These are phyloP conservation scores for Lepetodrilus schrolli DNA, from an alignment of 2,888 invertebrate genomes.

Conservation along the genomic window DNA sequence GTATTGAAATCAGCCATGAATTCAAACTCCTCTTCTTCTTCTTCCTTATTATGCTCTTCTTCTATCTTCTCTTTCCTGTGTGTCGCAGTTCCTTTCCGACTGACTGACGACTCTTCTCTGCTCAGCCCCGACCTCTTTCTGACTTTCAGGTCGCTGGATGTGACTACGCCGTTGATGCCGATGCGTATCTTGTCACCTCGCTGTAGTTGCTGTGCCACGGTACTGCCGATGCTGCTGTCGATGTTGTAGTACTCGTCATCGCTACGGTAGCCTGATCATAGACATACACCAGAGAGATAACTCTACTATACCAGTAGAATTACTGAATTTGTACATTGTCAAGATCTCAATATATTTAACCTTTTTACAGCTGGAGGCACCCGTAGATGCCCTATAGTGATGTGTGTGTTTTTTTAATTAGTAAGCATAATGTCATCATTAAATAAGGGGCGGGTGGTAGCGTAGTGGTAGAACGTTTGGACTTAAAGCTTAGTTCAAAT, in stretches of 20 bases:
- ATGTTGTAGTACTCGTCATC: conserved; percentile 64
- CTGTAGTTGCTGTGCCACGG: conserved; percentile 64
- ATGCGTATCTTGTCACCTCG: conserved; percentile 69
- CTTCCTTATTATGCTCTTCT: background rate
- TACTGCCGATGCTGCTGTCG: conserved; percentile 65
- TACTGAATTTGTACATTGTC: too few relatives aligned
- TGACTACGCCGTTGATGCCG: conserved; percentile 66
- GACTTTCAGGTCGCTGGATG: conserved; percentile 58
- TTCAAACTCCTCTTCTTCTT: conserved; percentile 14
- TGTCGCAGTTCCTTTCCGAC: background rate
- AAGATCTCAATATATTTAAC: too few relatives aligned
- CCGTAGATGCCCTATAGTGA: too few relatives aligned
- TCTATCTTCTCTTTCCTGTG: background rate
- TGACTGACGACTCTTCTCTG: background rate
- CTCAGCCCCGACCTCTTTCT: conserved; percentile 47
- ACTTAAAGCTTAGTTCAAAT: too few relatives aligned
- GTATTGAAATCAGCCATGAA: conserved; percentile 15
- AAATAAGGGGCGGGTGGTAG: too few relatives aligned
- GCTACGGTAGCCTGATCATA: conserved; percentile 48
- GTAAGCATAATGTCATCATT: too few relatives aligned
- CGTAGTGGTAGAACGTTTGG: too few relatives aligned
- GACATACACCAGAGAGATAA: too few relatives aligned
- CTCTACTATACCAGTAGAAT: too few relatives aligned
- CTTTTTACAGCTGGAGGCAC: too few relatives aligned
- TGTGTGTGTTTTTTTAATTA: too few relatives aligned